phyloP scores from a whole-genome alignment of 2,888 invertebrate genomes.

The Stenoptilia bipunctidactyla region DNA sequence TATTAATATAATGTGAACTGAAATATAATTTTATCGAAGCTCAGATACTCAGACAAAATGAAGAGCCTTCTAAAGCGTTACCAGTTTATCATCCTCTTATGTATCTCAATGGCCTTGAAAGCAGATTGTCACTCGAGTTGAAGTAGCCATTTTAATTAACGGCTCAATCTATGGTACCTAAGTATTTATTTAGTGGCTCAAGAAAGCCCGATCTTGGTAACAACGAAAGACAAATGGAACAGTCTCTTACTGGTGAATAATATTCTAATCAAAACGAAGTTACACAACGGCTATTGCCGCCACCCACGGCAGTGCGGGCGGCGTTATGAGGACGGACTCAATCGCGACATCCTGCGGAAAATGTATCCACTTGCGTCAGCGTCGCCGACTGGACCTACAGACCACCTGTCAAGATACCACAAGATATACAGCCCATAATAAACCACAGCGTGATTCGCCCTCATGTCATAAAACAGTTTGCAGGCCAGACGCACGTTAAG shows the following conservation, averaged over 20 bases:
- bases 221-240: conserved; percentile 40
- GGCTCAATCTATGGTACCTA: conserved; percentile 25
- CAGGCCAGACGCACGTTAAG: neutral
- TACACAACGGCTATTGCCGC: conserved; percentile 46
- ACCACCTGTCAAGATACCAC: conserved; percentile 46
- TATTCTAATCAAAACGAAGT: conserved; percentile 53
- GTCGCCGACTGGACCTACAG: conserved; percentile 43
- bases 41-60: no score
- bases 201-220: conserved; percentile 33
- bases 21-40: no score
- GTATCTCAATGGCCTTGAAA: neutral
- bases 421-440: conserved; percentile 37
- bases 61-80: no score
- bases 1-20: no score
- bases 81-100: no score
- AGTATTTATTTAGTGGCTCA: conserved; percentile 21
- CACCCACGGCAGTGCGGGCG: conserved; percentile 44
- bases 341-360: conserved; percentile 67
- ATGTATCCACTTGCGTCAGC: conserved; percentile 56
- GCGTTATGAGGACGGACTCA: conserved; percentile 66
- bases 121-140: conserved; percentile 8
- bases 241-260: conserved; percentile 37
- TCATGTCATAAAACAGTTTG: conserved; percentile 8
- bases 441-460: conserved; percentile 21
- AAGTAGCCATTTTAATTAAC: conserved; percentile 28